Evolutionary conservation across 2,113 vertebrate genomes (phyloP).

Genomic region (Pogonocichla stellata): DNA sequence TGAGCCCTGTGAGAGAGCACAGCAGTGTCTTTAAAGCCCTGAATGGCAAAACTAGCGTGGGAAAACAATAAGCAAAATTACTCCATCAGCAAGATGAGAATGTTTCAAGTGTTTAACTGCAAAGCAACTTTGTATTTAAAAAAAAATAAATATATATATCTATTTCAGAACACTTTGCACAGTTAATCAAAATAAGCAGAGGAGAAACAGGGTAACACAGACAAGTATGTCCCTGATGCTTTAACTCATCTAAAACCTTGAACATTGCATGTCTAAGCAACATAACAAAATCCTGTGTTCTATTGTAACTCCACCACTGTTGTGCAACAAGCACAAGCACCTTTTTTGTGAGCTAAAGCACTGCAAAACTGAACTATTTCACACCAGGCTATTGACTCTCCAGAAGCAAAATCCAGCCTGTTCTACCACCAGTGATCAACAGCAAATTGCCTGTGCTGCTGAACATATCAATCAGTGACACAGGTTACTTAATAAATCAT

Average conservation of each 20-base stretch:
- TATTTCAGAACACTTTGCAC: background rate
- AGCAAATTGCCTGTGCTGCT: background rate
- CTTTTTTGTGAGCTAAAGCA: background rate
- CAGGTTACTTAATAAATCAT: background rate
- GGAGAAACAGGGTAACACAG: background rate
- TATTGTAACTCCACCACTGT: background rate
- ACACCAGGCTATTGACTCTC: background rate
- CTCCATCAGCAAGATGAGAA: background rate
- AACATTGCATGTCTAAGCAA: background rate
- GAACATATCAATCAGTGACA: background rate
- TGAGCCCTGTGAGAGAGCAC: constrained; percentile 80
- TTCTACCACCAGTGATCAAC: background rate
- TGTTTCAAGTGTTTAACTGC: background rate
- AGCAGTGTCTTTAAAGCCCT: background rate
- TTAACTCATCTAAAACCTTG: background rate
- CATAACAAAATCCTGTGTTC: background rate
- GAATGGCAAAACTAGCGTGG: background rate
- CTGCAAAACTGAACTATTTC: background rate
- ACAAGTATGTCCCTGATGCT: background rate
- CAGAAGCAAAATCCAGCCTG: background rate
- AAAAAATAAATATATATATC: background rate
- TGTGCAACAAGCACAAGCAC: background rate
- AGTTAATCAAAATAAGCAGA: background rate
- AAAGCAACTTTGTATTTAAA: background rate
- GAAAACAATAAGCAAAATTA: background rate